These are phyloP conservation scores for Philopotamus ludificatus DNA, from an alignment of 1,140 invertebrate species.

Conservation along the genomic window DNA sequence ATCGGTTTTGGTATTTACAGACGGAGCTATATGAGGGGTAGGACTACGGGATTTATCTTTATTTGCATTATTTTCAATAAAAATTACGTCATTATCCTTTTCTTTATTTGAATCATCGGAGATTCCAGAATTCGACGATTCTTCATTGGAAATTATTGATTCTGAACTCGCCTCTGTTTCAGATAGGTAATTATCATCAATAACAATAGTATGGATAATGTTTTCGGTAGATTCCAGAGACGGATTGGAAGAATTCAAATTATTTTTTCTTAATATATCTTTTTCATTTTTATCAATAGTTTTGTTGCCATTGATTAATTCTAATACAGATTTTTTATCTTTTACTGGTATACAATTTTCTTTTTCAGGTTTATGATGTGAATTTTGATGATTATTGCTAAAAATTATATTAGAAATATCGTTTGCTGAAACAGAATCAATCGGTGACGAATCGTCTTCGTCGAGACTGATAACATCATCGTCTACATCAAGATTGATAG, in stretches of 20 bases:
- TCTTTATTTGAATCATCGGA: too few species aligned
- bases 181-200: too few species aligned
- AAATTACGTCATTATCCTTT: too few species aligned
- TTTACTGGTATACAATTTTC: slow-evolving; percentile 8
- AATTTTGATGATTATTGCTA: too few species aligned
- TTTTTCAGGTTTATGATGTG: slow-evolving; percentile 2
- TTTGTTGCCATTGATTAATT: not conserved
- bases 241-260: too few species aligned
- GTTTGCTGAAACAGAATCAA: slow-evolving; percentile 1
- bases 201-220: too few species aligned
- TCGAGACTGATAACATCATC: slow-evolving; percentile 25
- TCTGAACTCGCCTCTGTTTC: not conserved
- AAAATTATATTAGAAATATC: too few species aligned
- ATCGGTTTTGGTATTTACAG: too few species aligned
- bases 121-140: not conserved
- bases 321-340: not conserved
- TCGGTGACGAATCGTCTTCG: not conserved
- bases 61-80: too few species aligned
- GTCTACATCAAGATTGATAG: slow-evolving; percentile 29
- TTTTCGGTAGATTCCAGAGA: not conserved
- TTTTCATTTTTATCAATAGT: not conserved
- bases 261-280: too few species aligned
- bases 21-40: too few species aligned
- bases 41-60: too few species aligned
- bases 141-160: not conserved